Evolutionary conservation across 2,797 vertebrate genomes (phyloP).

Genomic region (Helicolenus hilgendorfi): DNA sequence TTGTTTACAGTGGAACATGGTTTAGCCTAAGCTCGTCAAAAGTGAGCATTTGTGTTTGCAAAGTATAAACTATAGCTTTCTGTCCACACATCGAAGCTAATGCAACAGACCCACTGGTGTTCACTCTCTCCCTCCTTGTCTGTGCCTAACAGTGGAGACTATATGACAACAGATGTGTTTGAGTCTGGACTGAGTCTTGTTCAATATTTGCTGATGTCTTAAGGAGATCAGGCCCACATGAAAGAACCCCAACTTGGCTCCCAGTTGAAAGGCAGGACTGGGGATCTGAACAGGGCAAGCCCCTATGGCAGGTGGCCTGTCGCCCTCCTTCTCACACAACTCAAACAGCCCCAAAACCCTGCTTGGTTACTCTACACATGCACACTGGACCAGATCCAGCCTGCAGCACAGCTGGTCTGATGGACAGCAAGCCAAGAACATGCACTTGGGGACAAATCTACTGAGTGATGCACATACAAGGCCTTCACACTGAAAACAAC

Average conservation of each 20-base stretch:
- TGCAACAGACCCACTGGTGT: slow-evolving; percentile 75
- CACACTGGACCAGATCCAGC: slow-evolving; percentile 77
- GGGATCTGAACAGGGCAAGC: slow-evolving; percentile 74
- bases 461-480: slow-evolving; percentile 40
- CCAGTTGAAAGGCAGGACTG: slow-evolving; percentile 83
- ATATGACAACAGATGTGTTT: slow-evolving; percentile 88
- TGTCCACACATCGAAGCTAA: slow-evolving; percentile 78
- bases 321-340: slow-evolving; percentile 72
- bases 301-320: slow-evolving; percentile 85
- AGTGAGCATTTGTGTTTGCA: slow-evolving; percentile 83
- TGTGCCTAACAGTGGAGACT: slow-evolving; percentile 64
- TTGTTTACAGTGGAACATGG: slow-evolving; percentile 78
- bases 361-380: slow-evolving; percentile 77
- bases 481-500: slow-evolving; percentile 29
- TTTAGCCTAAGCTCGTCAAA: slow-evolving; percentile 82
- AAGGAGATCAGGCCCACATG: slow-evolving; percentile 87
- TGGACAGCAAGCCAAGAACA: slow-evolving; percentile 67
- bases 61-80: slow-evolving; percentile 82
- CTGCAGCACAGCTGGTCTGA: slow-evolving; percentile 74
- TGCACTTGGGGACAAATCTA: slow-evolving; percentile 58
- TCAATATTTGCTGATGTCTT: slow-evolving; percentile 88
- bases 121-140: slow-evolving; percentile 36
- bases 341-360: slow-evolving; percentile 77
- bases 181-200: slow-evolving; percentile 83
- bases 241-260: slow-evolving; percentile 85